A percentile compares a stretch with the other conserved stretches of the same genome.
Evolutionary conservation across 2,797 vertebrate species (phyloP).

Genomic region (Fratercula arctica): DNA sequence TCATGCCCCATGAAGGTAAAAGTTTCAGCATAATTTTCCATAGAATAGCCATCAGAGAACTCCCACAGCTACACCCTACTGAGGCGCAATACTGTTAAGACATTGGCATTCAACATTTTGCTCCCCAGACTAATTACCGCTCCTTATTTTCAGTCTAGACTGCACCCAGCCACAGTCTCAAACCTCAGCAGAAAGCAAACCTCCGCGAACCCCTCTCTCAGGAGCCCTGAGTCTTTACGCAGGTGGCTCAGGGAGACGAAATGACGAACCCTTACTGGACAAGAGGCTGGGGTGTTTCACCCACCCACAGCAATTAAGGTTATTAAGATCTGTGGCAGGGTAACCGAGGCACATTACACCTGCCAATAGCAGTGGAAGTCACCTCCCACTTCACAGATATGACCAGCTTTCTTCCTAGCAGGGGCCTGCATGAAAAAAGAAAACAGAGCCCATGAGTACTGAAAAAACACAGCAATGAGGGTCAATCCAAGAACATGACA

Average conservation of each 20-base stretch:
- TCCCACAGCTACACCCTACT: neutral
- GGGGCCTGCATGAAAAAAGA: neutral
- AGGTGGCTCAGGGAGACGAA: neutral
- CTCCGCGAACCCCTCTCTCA: neutral
- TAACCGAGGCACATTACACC: fast-evolving
- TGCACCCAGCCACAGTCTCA: neutral
- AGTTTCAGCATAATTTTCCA: neutral
- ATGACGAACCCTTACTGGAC: fast-evolving
- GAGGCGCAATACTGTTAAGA: neutral
- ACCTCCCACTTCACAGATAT: neutral
- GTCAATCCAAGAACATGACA: neutral
- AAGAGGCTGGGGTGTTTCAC: neutral
- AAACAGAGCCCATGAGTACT: neutral
- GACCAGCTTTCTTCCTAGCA: neutral
- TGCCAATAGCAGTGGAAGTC: neutral
- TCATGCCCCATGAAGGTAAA: neutral
- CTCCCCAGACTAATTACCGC: neutral
- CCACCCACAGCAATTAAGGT: neutral
- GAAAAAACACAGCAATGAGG: neutral
- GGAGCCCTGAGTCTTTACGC: neutral
- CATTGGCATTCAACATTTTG: neutral
- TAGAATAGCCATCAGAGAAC: neutral
- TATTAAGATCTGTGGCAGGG: neutral
- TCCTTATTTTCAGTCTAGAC: neutral
- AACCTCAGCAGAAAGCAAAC: neutral